phyloP scores from a whole-genome alignment of 2,113 vertebrate genomes.

The Cygnus buccinator region DNA sequence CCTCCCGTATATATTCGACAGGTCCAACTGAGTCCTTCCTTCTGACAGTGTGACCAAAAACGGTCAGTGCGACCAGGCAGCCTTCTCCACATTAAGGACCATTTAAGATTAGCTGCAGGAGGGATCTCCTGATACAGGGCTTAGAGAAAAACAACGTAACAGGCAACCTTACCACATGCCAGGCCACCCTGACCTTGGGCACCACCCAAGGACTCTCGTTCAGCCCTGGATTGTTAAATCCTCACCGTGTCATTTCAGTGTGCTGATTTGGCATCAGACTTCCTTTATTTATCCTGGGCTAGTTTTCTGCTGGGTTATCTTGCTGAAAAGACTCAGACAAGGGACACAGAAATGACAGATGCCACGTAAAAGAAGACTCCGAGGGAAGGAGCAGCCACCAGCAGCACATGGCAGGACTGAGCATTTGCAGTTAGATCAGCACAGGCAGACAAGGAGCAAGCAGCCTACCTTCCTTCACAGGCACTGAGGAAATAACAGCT shows the following conservation, averaged over 20 bases:
- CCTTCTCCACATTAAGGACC: not conserved
- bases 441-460: not conserved
- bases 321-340: not conserved
- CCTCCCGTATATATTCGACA: not conserved
- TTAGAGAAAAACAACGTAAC: not conserved
- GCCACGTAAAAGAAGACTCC: accelerated
- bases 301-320: not conserved
- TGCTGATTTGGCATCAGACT: not conserved
- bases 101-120: not conserved
- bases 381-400: not conserved
- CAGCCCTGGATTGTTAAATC: accelerated
- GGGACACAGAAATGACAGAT: not conserved
- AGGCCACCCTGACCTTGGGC: not conserved
- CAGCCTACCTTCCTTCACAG: not conserved
- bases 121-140: not conserved
- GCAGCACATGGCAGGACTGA: not conserved
- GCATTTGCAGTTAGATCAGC: accelerated
- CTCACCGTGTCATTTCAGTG: not conserved
- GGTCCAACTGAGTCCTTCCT: not conserved
- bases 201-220: not conserved
- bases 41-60: not conserved
- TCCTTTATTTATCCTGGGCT: not conserved
- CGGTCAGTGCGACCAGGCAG: accelerated
- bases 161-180: not conserved
- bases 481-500: not conserved